Conservation (phyloP, 2,888 invertebrate species). For the Mycalesis mineus region DNA sequence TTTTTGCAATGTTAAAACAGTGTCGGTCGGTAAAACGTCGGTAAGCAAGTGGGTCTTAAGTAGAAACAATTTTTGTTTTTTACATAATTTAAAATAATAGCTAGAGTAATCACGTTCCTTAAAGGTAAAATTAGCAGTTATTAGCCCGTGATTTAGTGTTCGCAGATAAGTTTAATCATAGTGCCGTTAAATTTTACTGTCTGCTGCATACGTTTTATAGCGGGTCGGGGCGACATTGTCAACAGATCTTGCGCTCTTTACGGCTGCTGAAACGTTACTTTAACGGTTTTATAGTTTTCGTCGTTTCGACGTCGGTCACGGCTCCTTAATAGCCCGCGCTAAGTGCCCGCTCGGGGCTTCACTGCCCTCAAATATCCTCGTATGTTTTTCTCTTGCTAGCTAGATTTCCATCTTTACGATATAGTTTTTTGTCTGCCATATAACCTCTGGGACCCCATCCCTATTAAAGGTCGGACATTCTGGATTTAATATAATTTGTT, state of each 20-base stretch:
- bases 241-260: conserved; percentile 78
- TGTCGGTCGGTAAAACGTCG: too few relatives aligned
- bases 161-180: conserved; percentile 76
- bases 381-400: conserved; percentile 64
- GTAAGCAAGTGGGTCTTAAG: too few relatives aligned
- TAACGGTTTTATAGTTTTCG: conserved; percentile 78
- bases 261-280: conserved; percentile 77
- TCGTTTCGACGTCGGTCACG: conserved; percentile 73
- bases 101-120: too few relatives aligned
- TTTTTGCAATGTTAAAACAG: too few relatives aligned
- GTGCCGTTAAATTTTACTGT: conserved; percentile 74
- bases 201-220: conserved; percentile 76
- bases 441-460: conserved; percentile 34
- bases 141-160: conserved; percentile 62
- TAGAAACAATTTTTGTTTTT: too few relatives aligned
- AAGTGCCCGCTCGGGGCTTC: conserved; percentile 74
- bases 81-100: too few relatives aligned
- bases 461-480: conserved; percentile 15
- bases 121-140: conserved; percentile 32
- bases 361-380: conserved; percentile 62
- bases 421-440: conserved; percentile 55
- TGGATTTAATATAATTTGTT: neutral
- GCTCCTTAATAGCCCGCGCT: conserved; percentile 72
- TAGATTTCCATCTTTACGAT: conserved; percentile 73
- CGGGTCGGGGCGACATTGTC: conserved; percentile 74